Conservation (phyloP, 2,113 vertebrate genomes). For the Protobothrops flavoviridis region DNA sequence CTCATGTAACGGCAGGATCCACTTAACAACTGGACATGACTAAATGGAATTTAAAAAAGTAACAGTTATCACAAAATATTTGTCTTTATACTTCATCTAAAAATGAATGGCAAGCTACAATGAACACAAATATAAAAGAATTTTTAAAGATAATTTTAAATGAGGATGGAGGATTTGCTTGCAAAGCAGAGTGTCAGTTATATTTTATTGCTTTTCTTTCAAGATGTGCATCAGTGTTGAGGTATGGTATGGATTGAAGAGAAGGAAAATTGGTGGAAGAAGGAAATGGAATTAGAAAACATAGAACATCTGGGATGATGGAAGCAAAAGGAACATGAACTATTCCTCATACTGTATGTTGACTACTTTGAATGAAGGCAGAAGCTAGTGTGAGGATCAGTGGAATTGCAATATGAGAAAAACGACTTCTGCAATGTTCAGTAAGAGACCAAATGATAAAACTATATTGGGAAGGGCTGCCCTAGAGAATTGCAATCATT, state of each 20-base stretch:
- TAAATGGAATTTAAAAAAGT: not conserved
- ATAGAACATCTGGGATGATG: not conserved
- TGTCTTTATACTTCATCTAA: not conserved
- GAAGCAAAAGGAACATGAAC: not conserved
- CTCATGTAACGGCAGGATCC: too few species aligned
- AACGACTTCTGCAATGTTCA: too few species aligned
- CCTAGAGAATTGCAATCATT: slow-evolving; percentile 46
- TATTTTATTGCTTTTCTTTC: too few species aligned
- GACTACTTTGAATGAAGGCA: too few species aligned
- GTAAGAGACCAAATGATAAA: too few species aligned
- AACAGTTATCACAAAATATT: not conserved
- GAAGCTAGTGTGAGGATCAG: too few species aligned
- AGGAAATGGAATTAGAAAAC: not conserved
- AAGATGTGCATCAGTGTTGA: too few species aligned
- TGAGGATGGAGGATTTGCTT: too few species aligned
- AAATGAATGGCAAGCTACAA: not conserved
- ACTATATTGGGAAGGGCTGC: slow-evolving; percentile 40
- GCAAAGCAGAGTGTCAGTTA: too few species aligned
- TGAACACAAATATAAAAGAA: not conserved
- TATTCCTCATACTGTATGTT: not conserved
- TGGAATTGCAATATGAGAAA: too few species aligned
- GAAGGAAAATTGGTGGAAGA: not conserved
- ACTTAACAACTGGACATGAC: too few species aligned
- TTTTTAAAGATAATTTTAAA: slow-evolving; percentile 34
- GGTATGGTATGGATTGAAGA: not conserved